These are phyloP conservation scores for Petrolisthes manimaculis DNA, from an alignment of 2,888 invertebrate species.

Conservation along the genomic window DNA sequence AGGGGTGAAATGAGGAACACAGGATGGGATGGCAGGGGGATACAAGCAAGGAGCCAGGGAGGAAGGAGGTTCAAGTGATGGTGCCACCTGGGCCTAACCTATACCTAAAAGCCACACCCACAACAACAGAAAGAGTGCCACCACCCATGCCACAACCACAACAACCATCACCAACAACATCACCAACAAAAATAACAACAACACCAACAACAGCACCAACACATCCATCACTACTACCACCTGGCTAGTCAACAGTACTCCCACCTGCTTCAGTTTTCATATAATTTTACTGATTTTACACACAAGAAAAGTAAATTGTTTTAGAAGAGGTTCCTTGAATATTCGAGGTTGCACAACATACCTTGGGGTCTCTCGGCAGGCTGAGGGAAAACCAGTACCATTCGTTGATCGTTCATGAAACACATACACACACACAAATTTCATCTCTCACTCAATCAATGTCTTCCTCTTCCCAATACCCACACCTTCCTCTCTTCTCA, in stretches of 20 bases:
- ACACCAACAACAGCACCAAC: not conserved
- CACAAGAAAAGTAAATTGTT: too few relatives aligned
- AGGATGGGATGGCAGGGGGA: not conserved
- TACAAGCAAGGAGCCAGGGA: not conserved
- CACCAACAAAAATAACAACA: not conserved
- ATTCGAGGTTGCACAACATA: too few relatives aligned
- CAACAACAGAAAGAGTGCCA: not conserved
- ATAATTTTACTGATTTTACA: too few relatives aligned
- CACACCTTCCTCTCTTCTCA: too few relatives aligned
- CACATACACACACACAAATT: too few relatives aligned
- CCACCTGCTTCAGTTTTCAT: not conserved
- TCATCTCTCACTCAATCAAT: too few relatives aligned
- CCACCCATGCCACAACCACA: not conserved
- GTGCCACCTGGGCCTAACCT: not conserved
- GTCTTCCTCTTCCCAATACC: too few relatives aligned
- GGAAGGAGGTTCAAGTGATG: not conserved
- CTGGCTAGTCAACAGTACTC: not conserved
- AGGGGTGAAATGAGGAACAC: not conserved
- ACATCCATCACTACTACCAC: not conserved
- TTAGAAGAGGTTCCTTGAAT: too few relatives aligned
- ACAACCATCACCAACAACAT: not conserved
- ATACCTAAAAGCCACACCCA: not conserved
- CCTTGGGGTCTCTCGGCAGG: too few relatives aligned
- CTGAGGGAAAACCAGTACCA: too few relatives aligned
- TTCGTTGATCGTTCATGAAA: too few relatives aligned